Conservation (phyloP, 1,140 invertebrate genomes). For the Panulirus ornatus region DNA sequence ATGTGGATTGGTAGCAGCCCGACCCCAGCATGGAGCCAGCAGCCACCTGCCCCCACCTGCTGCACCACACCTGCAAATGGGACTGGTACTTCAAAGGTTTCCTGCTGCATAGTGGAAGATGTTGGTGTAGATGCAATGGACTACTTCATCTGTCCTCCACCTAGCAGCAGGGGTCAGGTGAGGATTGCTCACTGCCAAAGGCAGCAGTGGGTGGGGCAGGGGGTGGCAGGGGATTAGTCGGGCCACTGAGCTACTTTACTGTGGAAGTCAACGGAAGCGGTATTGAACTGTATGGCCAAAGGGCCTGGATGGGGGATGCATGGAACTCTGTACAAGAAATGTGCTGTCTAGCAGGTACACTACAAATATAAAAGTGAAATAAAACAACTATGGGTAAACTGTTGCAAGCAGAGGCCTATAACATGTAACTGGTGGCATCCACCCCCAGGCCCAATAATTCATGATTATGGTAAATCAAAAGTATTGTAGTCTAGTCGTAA, state of each 20-base stretch:
- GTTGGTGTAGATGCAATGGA: constrained; percentile 24
- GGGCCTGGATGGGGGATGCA: constrained; percentile 71
- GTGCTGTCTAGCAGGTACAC: constrained; percentile 72
- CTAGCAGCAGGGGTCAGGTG: constrained; percentile 53
- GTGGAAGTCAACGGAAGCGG: constrained; percentile 72
- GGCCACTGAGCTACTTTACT: constrained; percentile 66
- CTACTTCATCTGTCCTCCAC: constrained; percentile 48
- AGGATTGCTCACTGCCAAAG: constrained; percentile 64
- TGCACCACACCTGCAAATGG: constrained; percentile 62
- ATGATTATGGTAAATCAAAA: constrained; percentile 69
- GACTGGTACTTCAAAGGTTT: constrained; percentile 65
- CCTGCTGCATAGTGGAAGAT: constrained; percentile 60
- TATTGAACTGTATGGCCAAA: constrained; percentile 69
- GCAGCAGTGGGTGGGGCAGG: constrained; percentile 62
- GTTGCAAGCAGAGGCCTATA: constrained; percentile 73
- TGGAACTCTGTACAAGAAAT: constrained; percentile 72
- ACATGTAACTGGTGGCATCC: constrained; percentile 72
- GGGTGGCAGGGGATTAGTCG: constrained; percentile 60
- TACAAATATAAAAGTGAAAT: constrained; percentile 73
- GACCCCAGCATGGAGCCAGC: constrained; percentile 63
- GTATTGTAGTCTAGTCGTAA: constrained; percentile 69
- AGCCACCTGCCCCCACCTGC: constrained; percentile 63
- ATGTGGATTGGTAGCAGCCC: constrained; percentile 69
- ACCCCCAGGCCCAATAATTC: constrained; percentile 69
- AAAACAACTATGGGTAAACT: constrained; percentile 72